These are phyloP conservation scores for Caenorhabditis uteleia DNA, from an alignment of 2,888 invertebrate species.

Conservation along the genomic window DNA sequence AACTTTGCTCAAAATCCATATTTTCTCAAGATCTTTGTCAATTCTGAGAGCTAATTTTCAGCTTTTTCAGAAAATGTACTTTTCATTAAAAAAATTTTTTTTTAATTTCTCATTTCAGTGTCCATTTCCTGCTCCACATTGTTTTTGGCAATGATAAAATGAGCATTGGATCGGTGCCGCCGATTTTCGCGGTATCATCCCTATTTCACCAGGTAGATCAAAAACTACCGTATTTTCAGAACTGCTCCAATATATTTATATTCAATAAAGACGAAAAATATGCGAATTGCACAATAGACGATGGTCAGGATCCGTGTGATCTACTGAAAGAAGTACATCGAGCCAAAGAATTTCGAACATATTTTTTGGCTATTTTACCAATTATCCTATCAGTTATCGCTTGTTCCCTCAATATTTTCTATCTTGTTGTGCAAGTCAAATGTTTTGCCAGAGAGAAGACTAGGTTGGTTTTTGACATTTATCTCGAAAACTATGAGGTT, in stretches of 20 bases:
- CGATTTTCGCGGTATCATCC: slow-evolving; percentile 23
- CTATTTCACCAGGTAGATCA: background rate
- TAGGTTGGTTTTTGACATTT: slow-evolving; percentile 26
- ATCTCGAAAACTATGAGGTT: background rate
- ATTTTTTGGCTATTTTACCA: slow-evolving; percentile 64
- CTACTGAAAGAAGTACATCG: slow-evolving; percentile 52
- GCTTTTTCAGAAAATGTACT: too few species aligned
- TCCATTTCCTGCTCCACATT: slow-evolving; percentile 22
- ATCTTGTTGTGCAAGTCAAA: slow-evolving; percentile 46
- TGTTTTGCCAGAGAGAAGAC: slow-evolving; percentile 33
- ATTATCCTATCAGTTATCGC: slow-evolving; percentile 60
- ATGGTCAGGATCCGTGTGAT: slow-evolving; percentile 35
- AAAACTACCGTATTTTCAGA: slow-evolving; percentile 9
- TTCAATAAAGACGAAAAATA: slow-evolving; percentile 43
- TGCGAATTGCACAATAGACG: slow-evolving; percentile 32
- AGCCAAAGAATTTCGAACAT: slow-evolving; percentile 65
- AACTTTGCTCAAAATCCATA: too few species aligned
- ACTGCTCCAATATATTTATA: slow-evolving; percentile 36
- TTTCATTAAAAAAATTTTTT: too few species aligned
- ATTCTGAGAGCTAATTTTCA: too few species aligned
- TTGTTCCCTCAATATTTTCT: slow-evolving; percentile 53
- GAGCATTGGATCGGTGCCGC: slow-evolving; percentile 27
- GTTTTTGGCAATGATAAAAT: slow-evolving; percentile 40
- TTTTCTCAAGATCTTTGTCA: too few species aligned
- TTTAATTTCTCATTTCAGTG: too few species aligned